phyloP scores from a whole-genome alignment of 2,888 invertebrate species.

The Archips crataeganus region DNA sequence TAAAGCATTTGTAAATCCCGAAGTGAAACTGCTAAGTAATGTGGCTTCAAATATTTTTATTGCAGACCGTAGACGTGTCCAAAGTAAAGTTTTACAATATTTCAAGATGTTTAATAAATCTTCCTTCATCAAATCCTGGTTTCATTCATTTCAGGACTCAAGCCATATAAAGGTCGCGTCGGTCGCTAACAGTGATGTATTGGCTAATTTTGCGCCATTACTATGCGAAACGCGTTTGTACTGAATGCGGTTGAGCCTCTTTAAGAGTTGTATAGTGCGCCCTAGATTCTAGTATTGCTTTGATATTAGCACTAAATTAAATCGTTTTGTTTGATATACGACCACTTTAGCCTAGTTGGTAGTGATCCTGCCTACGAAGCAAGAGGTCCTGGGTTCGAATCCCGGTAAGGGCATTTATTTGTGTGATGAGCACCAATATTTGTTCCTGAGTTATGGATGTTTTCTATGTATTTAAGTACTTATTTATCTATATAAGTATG shows the following conservation, averaged over 20 bases:
- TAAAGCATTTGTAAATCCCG: no score
- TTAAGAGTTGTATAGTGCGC: constrained; percentile 14
- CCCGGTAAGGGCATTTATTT: no score
- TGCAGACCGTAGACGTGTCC: no score
- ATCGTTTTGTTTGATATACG: neutral
- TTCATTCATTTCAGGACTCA: constrained; percentile 10
- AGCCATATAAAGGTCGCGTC: constrained; percentile 16
- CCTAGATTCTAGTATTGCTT: constrained; percentile 6
- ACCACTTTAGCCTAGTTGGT: no score
- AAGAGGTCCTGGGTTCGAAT: no score
- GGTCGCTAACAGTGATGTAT: constrained; percentile 20
- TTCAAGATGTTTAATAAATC: neutral
- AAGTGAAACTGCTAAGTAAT: no score
- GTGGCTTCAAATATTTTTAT: no score
- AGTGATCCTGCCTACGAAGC: no score
- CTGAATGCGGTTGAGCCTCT: constrained; percentile 16
- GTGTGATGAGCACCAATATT: no score
- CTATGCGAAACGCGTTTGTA: constrained; percentile 18
- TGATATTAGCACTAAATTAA: neutral
- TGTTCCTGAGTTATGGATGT: no score
- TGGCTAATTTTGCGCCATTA: constrained; percentile 12
- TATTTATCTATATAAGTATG: no score
- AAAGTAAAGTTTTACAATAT: neutral
- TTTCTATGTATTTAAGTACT: no score
- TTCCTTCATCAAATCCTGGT: neutral